A percentile compares a stretch with the other conserved stretches of the same genome.
phyloP scores from a whole-genome alignment of 2,888 invertebrate species.

The Trypoxylon attenuatum region DNA sequence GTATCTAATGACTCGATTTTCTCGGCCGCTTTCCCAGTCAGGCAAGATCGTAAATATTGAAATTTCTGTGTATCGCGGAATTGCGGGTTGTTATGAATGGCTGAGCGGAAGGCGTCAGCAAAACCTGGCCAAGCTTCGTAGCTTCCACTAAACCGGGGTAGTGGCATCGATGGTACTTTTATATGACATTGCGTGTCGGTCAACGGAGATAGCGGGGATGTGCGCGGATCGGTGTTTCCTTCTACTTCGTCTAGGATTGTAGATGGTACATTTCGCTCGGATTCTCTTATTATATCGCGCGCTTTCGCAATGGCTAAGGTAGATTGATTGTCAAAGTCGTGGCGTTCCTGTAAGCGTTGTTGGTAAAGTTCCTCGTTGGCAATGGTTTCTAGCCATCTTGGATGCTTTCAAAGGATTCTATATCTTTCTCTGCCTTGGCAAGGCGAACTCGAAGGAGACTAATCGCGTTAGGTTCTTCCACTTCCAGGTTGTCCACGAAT shows the following conservation, averaged over 20 bases:
- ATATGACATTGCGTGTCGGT: not conserved
- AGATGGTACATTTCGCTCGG: not conserved
- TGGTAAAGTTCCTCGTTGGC: not conserved
- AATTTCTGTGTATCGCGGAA: constrained; percentile 1
- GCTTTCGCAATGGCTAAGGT: not conserved
- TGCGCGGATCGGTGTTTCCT: too few relatives aligned
- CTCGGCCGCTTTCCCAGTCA: too few relatives aligned
- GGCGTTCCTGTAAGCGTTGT: not conserved
- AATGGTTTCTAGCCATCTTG: not conserved
- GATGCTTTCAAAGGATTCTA: not conserved
- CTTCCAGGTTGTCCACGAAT: not conserved
- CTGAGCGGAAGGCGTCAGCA: not conserved
- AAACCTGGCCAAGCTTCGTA: too few relatives aligned
- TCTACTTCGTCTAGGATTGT: not conserved
- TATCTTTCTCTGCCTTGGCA: not conserved
- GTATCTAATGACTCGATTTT: too few relatives aligned
- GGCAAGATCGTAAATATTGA: not conserved
- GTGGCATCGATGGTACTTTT: not conserved
- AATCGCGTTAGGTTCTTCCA: not conserved
- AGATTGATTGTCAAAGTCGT: too few relatives aligned
- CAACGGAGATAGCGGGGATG: too few relatives aligned
- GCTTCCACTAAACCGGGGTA: not conserved
- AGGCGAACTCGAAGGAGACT: not conserved
- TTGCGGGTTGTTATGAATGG: not conserved
- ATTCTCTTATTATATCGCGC: not conserved